Percentiles rank a stretch among this genome's conserved stretches.
phyloP scores from a whole-genome alignment of 2,113 vertebrate genomes.

The Nesoenas mayeri region DNA sequence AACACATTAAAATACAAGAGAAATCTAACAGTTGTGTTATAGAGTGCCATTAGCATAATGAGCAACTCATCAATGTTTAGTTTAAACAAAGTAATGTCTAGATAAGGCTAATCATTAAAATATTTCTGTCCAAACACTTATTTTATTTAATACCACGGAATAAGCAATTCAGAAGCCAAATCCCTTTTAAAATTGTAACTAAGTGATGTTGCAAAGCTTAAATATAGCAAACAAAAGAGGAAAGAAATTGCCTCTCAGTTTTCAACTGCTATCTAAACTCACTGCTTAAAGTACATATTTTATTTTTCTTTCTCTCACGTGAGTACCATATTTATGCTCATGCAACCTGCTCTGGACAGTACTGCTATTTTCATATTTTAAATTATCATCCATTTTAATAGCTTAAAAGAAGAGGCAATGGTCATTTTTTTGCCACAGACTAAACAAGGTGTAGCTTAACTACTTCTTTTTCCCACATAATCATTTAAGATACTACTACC shows the following conservation, averaged over 20 bases:
- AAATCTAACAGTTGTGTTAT: background rate
- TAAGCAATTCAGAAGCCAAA: background rate
- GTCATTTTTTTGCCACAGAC: background rate
- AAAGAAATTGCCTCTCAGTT: background rate
- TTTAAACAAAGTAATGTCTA: background rate
- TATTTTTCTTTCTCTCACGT: background rate
- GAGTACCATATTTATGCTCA: background rate
- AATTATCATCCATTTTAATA: background rate
- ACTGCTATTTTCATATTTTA: background rate
- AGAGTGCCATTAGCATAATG: background rate
- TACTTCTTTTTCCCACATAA: background rate
- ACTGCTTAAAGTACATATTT: background rate
- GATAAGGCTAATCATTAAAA: background rate
- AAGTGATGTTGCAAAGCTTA: background rate
- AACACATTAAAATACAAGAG: background rate
- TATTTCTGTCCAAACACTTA: background rate
- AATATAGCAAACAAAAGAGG: background rate
- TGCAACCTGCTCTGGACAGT: background rate
- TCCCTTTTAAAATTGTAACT: background rate
- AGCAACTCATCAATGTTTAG: background rate
- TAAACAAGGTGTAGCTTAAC: background rate
- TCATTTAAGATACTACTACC: background rate
- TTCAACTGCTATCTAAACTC: background rate
- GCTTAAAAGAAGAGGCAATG: background rate
- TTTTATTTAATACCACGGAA: background rate